These are phyloP conservation scores for Tragelaphus scriptus DNA, from an alignment of 2,113 vertebrate genomes.

Conservation along the genomic window DNA sequence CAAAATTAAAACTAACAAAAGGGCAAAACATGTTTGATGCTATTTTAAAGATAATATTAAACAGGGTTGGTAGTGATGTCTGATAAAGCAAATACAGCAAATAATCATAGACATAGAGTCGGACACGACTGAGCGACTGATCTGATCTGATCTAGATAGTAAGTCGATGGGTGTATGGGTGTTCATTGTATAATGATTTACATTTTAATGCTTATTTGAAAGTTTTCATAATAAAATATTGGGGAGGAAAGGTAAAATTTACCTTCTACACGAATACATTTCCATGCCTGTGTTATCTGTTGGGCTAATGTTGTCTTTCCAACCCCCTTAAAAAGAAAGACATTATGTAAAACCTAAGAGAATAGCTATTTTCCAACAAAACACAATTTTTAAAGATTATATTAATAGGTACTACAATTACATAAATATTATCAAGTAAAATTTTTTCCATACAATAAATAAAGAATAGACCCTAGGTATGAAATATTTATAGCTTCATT, in stretches of 20 bases:
- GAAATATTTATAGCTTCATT: background rate
- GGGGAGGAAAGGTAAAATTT: conserved; percentile 21
- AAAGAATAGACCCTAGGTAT: background rate
- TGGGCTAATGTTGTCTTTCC: conserved; percentile 92
- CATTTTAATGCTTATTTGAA: background rate
- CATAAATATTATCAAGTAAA: background rate
- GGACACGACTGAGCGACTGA: too few species aligned
- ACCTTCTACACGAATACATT: conserved; percentile 92
- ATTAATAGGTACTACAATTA: background rate
- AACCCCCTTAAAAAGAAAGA: conserved; percentile 85
- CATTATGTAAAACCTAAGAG: conserved; percentile 46
- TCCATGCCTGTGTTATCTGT: conserved; percentile 87
- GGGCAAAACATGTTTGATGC: background rate
- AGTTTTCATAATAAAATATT: conserved; percentile 34
- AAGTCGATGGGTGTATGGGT: background rate
- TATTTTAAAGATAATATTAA: background rate
- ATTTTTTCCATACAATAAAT: background rate
- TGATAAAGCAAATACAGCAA: background rate
- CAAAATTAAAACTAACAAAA: background rate
- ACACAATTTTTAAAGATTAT: conserved; percentile 25
- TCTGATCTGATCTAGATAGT: background rate
- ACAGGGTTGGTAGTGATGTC: background rate
- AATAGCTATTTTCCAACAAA: background rate
- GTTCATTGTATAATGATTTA: background rate
- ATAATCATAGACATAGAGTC: background rate